These are phyloP conservation scores for Zoanthus sansibaricus DNA, from an alignment of 92 coral and sea anemone species.

Conservation along the genomic window DNA sequence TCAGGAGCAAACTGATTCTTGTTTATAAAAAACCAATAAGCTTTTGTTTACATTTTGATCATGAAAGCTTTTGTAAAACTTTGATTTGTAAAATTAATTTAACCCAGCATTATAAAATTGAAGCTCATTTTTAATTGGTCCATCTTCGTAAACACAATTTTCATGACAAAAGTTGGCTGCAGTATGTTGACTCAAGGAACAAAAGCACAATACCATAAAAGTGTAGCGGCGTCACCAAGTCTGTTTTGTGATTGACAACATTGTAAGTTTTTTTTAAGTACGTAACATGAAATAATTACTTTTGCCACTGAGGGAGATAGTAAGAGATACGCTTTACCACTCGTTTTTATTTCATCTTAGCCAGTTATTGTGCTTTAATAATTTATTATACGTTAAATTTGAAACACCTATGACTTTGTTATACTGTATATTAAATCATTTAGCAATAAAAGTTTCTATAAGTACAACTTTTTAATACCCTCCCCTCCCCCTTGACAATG, in stretches of 20 bases:
- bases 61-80: conserved; percentile 26
- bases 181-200: conserved; percentile 37
- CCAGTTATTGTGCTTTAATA: neutral
- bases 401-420: neutral
- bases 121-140: conserved; percentile 52
- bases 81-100: conserved; percentile 42
- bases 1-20: conserved; percentile 1
- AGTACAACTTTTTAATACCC: neutral
- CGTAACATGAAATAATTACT: neutral
- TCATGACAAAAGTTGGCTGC: conserved; percentile 74
- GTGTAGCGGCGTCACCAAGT: conserved; percentile 39
- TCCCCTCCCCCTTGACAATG: conserved; percentile 46
- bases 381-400: neutral
- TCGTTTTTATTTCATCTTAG: neutral
- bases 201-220: conserved; percentile 18
- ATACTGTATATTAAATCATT: neutral
- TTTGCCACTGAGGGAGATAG: conserved; percentile 19
- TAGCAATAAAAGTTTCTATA: neutral
- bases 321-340: neutral
- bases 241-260: conserved; percentile 36
- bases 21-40: conserved; percentile 26
- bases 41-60: conserved; percentile 43
- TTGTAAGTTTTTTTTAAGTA: conserved; percentile 33
- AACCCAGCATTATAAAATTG: conserved; percentile 22
- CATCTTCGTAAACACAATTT: conserved; percentile 70